Percentiles rank a stretch among this genome's conserved stretches.
Evolutionary conservation across 2,888 invertebrate genomes (phyloP).

Genomic region (Tachina grossa): DNA sequence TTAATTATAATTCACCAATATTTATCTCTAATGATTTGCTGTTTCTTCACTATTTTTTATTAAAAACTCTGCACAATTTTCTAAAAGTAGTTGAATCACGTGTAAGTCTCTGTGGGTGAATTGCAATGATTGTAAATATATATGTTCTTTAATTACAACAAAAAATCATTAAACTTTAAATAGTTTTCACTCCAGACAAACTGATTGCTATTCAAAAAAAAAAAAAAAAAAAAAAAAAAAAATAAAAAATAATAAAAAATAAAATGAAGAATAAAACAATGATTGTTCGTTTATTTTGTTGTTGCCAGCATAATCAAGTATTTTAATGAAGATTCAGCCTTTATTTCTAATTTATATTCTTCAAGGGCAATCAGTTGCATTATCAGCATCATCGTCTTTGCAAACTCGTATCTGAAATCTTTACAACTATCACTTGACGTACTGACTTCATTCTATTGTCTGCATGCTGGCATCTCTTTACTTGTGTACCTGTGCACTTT

Average conservation of each 20-base stretch:
- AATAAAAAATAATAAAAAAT: no score
- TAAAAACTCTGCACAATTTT: conserved; percentile 9
- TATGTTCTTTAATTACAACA: conserved; percentile 12
- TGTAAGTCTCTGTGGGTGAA: background rate
- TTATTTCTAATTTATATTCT: conserved; percentile 38
- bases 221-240: background rate
- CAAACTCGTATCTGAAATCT: conserved; percentile 17
- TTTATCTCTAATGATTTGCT: background rate
- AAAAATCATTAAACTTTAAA: background rate
- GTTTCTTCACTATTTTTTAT: background rate
- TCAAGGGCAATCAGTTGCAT: conserved; percentile 32
- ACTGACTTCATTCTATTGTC: background rate
- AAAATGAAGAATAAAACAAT: background rate
- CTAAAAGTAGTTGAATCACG: conserved; percentile 5
- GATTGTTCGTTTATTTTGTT: conserved; percentile 19
- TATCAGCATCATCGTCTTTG: conserved; percentile 16
- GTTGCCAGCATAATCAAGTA: background rate
- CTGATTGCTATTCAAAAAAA: conserved; percentile 40
- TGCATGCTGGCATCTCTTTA: background rate
- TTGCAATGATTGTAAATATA: conserved; percentile 21
- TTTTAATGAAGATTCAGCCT: background rate
- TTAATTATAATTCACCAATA: background rate
- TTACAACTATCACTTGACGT: background rate
- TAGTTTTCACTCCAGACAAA: background rate
- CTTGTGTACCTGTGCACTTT: background rate